These are phyloP conservation scores for Macropis europaea DNA, from an alignment of 2,888 invertebrate genomes.

Conservation along the genomic window DNA sequence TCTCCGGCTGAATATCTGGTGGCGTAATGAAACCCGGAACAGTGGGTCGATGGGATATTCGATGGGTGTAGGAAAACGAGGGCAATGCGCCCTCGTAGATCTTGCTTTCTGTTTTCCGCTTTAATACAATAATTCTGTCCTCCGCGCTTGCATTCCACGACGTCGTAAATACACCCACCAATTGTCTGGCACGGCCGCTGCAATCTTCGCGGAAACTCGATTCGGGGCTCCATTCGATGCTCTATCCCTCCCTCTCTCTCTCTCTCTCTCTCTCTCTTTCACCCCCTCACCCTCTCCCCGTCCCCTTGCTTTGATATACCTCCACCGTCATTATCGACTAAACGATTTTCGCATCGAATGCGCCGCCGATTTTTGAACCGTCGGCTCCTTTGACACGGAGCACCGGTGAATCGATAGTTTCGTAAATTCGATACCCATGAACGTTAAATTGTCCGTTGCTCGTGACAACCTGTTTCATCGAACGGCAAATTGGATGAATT, in stretches of 20 bases:
- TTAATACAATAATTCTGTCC: slow-evolving; percentile 51
- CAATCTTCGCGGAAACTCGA: slow-evolving; percentile 49
- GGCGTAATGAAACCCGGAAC: slow-evolving; percentile 2
- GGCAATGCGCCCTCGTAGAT: slow-evolving; percentile 29
- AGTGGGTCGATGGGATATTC: not conserved
- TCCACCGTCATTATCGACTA: not conserved
- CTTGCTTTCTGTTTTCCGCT: slow-evolving; percentile 3
- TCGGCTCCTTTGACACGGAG: no score
- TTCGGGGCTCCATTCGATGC: slow-evolving; percentile 19
- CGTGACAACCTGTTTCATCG: no score
- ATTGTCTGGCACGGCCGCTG: slow-evolving; percentile 43
- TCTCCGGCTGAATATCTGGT: not conserved
- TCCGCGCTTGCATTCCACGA: slow-evolving; percentile 24
- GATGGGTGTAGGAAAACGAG: not conserved
- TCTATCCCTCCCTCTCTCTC: no score
- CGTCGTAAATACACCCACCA: slow-evolving; percentile 51
- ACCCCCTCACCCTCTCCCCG: no score
- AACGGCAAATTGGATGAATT: no score
- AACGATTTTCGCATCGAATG: not conserved
- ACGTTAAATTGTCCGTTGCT: no score
- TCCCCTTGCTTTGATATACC: not conserved
- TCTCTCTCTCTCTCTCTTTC: no score
- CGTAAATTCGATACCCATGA: no score
- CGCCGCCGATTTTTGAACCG: not conserved
- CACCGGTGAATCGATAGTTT: no score